These are phyloP conservation scores for Lordiphosa mommai DNA, from an alignment of 1,140 invertebrate species.

Conservation along the genomic window DNA sequence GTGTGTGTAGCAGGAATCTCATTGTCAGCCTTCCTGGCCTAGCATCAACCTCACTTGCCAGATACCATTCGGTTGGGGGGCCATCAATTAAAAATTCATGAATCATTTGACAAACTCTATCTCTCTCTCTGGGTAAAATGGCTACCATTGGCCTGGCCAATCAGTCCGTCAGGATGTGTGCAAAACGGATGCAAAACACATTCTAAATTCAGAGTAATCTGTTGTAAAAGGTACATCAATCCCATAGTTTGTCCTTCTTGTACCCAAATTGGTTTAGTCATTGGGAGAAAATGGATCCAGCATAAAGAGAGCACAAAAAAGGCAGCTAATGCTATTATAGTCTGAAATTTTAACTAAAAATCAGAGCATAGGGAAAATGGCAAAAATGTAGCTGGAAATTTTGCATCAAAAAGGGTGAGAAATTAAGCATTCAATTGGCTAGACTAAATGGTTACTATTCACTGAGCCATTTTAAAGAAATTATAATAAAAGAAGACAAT, in stretches of 20 bases:
- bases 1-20: constrained; percentile 20
- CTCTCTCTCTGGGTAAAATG: constrained; percentile 12
- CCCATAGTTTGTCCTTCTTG: constrained; percentile 15
- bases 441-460: no score
- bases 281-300: no score
- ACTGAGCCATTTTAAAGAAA: no score
- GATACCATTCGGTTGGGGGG: constrained; percentile 10
- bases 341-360: no score
- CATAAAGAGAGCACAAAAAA: not conserved
- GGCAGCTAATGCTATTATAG: not conserved
- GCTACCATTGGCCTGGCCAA: no score
- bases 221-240: constrained; percentile 59
- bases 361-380: no score
- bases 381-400: no score
- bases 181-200: constrained; percentile 8
- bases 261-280: not conserved
- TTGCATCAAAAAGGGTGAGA: no score
- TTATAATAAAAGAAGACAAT: no score
- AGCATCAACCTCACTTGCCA: constrained; percentile 24
- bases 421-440: no score
- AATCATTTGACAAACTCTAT: constrained; percentile 72
- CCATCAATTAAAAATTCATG: constrained; percentile 76
- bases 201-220: constrained; percentile 57
- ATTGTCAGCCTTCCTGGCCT: constrained; percentile 28
- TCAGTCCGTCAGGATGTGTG: constrained; percentile 2